A percentile compares a stretch with the other conserved stretches of the same genome.
These are phyloP conservation scores for Dryococelus australis DNA, from an alignment of 2,888 invertebrate species.

Conservation along the genomic window DNA sequence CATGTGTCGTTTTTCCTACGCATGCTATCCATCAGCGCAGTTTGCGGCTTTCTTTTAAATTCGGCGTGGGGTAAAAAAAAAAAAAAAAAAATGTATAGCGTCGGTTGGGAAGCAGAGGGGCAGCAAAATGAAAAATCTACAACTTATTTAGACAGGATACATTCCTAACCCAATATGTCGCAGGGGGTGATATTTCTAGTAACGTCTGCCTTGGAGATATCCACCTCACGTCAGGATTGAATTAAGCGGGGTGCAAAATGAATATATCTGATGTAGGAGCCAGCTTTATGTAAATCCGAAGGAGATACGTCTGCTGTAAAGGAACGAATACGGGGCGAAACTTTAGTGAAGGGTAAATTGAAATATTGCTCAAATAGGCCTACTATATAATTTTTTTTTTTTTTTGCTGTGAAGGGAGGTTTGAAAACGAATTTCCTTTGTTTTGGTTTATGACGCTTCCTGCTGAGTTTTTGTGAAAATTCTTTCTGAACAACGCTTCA, in stretches of 20 bases:
- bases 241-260: constrained; percentile 18
- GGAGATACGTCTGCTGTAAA: neutral
- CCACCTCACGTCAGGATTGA: neutral
- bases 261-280: neutral
- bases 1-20: constrained; percentile 42
- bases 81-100: neutral
- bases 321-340: neutral
- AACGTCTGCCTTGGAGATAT: neutral
- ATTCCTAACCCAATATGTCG: constrained; percentile 27
- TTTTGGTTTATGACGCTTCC: neutral
- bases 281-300: neutral
- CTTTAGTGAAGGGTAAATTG: neutral
- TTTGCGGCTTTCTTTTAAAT: constrained; percentile 39
- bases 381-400: neutral
- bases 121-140: constrained; percentile 11
- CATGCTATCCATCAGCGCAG: constrained; percentile 41
- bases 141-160: constrained; percentile 30
- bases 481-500: neutral
- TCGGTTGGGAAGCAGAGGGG: neutral
- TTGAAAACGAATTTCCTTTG: neutral
- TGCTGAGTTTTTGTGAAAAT: neutral
- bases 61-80: constrained; percentile 30
- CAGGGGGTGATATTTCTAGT: neutral
- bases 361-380: neutral
- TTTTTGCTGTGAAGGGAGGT: neutral